Evolutionary conservation across 2,797 vertebrate species (phyloP), one percentile per base, ranked within the genome.

Genomic region (Rhinogobio ventralis): DNA sequence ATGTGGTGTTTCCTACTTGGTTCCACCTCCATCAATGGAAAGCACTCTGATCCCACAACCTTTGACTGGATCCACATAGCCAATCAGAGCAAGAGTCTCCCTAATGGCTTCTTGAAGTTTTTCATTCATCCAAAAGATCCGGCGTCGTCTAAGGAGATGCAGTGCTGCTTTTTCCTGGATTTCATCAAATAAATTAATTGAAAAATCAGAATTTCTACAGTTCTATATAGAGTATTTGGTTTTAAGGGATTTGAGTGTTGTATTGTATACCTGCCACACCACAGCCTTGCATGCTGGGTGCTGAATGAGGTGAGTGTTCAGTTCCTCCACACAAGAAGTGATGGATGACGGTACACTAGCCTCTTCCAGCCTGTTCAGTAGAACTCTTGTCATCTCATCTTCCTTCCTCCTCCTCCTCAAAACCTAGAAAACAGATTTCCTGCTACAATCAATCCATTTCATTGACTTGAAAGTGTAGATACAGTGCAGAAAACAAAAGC

Each of bases 1-100:
- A 75, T 67, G 60, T 69, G 15, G 20, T 23, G 25, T 25, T 42
- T 79, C 78, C 15, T 92, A 95, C 94, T 94, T 95, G 66, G 94
- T 94, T 66, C 95, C 95, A 9, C 94, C 95, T 20, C 94, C 94
- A 86, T 95, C 95, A 57, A 96, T 94, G 46, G 95, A 95, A 19
- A 96, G 94, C 51, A 95, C 93, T 87, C 93, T 91, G 66, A 96
- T 93, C 66, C 95, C 95, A 17, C 73, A 86, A 25, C 95, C 94
- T 92, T 92, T 95, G 75, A 95, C 93, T 5, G 93, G 91, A 86
- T 95, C 93, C 23, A 92, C 89, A n/a, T 93, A 94, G 67, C 95
- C 95, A 46, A 95, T 94, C 19, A 95, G 90, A 85, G 95, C 93
- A 42, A 95, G 85, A 30, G 89, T 90, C 91, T 95, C 94, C 82